Conservation (phyloP, 2,113 vertebrate genomes). For the Talpa occidentalis region DNA sequence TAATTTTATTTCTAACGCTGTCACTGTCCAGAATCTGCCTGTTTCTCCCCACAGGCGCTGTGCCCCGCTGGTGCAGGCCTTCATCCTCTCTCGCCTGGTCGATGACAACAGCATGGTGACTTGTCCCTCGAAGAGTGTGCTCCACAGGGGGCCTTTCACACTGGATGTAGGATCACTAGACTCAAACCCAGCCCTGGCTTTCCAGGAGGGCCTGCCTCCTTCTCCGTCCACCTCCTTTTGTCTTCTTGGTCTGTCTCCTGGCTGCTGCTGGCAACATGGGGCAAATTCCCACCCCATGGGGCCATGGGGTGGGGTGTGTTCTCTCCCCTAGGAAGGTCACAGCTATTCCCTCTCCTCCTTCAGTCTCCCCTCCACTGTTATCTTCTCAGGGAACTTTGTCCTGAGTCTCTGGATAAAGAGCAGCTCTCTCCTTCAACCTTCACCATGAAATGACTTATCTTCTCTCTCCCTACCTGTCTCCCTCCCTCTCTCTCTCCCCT, state of each 20-base stretch:
- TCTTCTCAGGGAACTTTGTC: background rate
- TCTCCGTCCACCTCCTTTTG: fast-evolving
- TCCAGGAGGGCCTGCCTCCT: background rate
- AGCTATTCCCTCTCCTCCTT: background rate
- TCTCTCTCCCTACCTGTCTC: background rate
- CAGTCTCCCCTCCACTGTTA: background rate
- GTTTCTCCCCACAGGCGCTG: background rate
- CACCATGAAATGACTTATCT: background rate
- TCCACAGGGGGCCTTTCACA: background rate
- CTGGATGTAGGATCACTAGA: background rate
- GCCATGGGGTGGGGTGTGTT: background rate
- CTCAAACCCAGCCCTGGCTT: background rate
- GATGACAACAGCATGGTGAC: background rate
- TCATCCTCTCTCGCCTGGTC: background rate
- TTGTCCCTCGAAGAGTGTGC: too few relatives aligned
- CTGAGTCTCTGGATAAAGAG: background rate
- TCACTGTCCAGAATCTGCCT: background rate
- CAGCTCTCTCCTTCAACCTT: background rate
- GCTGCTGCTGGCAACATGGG: background rate
- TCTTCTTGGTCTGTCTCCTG: background rate
- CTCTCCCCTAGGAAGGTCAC: background rate
- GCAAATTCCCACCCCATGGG: background rate
- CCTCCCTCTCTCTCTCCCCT: background rate
- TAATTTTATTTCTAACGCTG: background rate
- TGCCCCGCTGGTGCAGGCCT: background rate